Conservation (phyloP, 1,140 invertebrate genomes). For the Drosophila fuyamai region DNA sequence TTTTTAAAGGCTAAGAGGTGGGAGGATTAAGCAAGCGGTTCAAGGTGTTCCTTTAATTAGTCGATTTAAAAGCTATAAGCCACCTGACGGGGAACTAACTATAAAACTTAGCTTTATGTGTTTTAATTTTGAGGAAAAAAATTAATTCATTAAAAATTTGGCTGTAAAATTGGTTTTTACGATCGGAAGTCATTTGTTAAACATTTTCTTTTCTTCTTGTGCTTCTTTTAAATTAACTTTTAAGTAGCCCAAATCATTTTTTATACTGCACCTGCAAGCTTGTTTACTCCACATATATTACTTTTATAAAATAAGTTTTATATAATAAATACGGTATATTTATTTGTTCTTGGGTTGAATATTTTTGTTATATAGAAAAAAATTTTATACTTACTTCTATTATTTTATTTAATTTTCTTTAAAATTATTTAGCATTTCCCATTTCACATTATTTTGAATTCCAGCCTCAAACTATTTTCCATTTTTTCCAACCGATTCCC, state of each 20-base stretch:
- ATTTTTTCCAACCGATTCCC: constrained; percentile 1
- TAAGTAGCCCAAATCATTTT: neutral
- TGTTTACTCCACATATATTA: neutral
- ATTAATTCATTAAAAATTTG: constrained; percentile 45
- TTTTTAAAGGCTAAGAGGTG: constrained; percentile 4
- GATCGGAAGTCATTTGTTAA: constrained; percentile 42
- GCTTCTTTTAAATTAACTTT: neutral
- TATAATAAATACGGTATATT: too few species aligned
- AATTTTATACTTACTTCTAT: too few species aligned
- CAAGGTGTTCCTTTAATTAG: constrained; percentile 65
- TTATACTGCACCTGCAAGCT: neutral
- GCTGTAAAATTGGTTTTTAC: constrained; percentile 58
- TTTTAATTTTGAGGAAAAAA: constrained; percentile 53
- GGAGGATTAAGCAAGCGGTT: constrained; percentile 5
- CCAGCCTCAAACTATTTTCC: neutral
- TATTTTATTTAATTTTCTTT: neutral
- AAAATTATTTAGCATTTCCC: neutral
- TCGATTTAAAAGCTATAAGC: constrained; percentile 61
- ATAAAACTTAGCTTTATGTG: constrained; percentile 42
- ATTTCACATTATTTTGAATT: neutral
- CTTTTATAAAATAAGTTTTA: too few species aligned
- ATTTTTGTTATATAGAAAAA: too few species aligned
- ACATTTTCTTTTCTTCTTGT: neutral
- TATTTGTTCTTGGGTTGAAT: too few species aligned
- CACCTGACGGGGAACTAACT: constrained; percentile 19